Conservation (phyloP, 2,888 invertebrate species). For the Lysandra coridon region DNA sequence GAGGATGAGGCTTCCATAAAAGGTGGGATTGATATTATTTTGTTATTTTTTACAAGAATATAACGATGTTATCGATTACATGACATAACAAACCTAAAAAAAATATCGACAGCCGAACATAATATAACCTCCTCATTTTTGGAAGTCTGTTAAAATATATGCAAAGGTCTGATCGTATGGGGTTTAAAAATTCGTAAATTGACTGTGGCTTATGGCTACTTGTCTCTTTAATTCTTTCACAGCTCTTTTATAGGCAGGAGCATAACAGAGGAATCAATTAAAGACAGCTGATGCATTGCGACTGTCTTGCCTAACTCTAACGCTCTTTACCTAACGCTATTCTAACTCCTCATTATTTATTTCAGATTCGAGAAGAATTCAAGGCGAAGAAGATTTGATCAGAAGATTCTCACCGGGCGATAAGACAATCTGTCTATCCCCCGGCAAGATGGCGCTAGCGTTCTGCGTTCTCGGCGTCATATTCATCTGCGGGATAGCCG, state of each 20-base stretch:
- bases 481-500: constrained; percentile 85
- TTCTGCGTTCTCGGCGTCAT: constrained; percentile 87
- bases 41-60: neutral
- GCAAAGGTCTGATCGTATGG: too few species aligned
- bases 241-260: too few species aligned
- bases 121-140: too few species aligned
- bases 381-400: constrained; percentile 65
- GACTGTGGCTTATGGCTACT: too few species aligned
- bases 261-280: too few species aligned
- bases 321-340: neutral
- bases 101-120: too few species aligned
- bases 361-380: constrained; percentile 71
- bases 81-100: too few species aligned
- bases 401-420: constrained; percentile 79
- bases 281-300: neutral
- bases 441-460: constrained; percentile 87
- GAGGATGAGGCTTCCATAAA: constrained; percentile 81
- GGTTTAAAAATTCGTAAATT: too few species aligned
- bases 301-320: neutral
- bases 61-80: too few species aligned
- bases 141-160: too few species aligned
- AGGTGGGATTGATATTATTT: constrained; percentile 52
- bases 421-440: constrained; percentile 85
- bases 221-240: too few species aligned
- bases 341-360: constrained; percentile 16